Evolutionary conservation across 2,797 vertebrate genomes (phyloP), one percentile per base, ranked within the genome.

Genomic region (Poecile montanus): DNA sequence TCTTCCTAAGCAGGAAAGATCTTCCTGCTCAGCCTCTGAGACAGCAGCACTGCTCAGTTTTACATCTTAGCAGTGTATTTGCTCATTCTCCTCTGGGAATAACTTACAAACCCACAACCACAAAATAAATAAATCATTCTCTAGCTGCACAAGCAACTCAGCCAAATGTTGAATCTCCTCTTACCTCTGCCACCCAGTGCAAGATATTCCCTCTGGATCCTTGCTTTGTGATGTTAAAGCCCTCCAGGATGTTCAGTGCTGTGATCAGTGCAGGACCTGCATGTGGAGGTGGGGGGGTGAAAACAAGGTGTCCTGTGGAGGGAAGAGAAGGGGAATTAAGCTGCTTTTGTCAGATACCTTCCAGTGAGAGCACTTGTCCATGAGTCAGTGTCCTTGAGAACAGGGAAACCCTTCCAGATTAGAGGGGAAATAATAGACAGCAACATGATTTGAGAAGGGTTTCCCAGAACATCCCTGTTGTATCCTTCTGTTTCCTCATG

Each of bases 101-200:
- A 61, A 26, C 72, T 72, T 38, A 54, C 13, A 34, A 75, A 77
- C 32, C 29, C 63, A 76, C 66, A 66, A 47, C 30, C 48, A 92
- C 36, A 44, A 48, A 73, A 77, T 29, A 57, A 78, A 93, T 13
- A 58, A 65, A 44, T 54, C 10, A 22, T 25, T 87, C 61, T 54
- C 50, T 13, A 87, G 44, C 42, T 89, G 50, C 65, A 45, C 14
- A 54, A 61, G 44, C 44, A 61, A 44, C 29, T 51, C 65, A 85
- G 71, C 11, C 65, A 78, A 47, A 48, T 27, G 42, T 14, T 42
- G 68, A 80, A 56, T 7, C 11, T 32, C 21, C 63, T 67, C 96
- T 97, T 98, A 99, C 99, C 99, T 99, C 99, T 93, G 99, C 98
- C 68, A 99, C 98, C 99, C 99, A 99, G 96, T 99, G 99, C 91